Conservation (phyloP, 2,888 invertebrate genomes). For the Zhengitettix transpicula region DNA sequence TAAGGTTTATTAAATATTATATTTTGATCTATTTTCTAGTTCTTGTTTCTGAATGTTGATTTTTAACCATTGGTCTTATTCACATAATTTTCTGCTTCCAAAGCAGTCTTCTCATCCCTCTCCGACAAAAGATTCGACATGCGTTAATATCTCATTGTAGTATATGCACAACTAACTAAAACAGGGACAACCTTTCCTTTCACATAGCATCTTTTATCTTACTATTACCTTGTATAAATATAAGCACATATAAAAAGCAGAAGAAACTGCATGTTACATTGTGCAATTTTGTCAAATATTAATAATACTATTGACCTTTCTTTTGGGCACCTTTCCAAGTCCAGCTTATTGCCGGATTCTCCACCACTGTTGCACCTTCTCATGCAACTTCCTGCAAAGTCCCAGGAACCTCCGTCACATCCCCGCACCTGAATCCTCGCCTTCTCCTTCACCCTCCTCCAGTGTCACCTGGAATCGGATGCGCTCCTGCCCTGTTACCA, state of each 20-base stretch:
- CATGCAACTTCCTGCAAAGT: constrained; percentile 78
- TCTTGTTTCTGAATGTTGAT: not conserved
- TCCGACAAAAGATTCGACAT: not conserved
- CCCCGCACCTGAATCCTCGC: constrained; percentile 35
- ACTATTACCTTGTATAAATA: too few relatives aligned
- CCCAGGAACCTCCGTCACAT: constrained; percentile 89
- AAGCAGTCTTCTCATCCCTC: not conserved
- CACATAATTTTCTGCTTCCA: not conserved
- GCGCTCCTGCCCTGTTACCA: constrained; percentile 25
- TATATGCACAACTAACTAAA: too few relatives aligned
- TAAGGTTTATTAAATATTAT: not conserved
- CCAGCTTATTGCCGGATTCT: constrained; percentile 23
- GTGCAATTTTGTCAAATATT: too few relatives aligned
- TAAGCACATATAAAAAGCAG: too few relatives aligned
- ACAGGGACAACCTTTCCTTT: too few relatives aligned
- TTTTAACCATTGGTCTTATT: not conserved
- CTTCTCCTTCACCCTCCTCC: constrained; percentile 59
- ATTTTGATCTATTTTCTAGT: not conserved
- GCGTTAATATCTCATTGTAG: too few relatives aligned
- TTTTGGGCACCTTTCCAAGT: not conserved
- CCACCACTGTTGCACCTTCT: constrained; percentile 81
- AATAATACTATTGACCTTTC: not conserved
- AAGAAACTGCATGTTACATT: too few relatives aligned
- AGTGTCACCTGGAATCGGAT: constrained; percentile 62
- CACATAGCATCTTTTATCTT: too few relatives aligned